Conservation (phyloP, 2,888 invertebrate species). For the Phortica okadai region DNA sequence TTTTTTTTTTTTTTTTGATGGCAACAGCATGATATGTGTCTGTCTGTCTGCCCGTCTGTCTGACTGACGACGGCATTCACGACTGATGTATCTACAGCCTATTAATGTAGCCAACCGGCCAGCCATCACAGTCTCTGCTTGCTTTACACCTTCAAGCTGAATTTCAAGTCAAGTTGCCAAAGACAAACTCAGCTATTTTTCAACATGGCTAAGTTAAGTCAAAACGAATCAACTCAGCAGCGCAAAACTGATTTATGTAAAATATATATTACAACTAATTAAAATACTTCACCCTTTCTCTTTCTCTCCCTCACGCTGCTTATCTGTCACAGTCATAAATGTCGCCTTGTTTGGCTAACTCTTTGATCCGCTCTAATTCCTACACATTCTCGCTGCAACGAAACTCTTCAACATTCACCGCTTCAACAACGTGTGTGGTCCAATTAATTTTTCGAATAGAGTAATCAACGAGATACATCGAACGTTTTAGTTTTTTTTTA, state of each 20-base stretch:
- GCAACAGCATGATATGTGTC: constrained; percentile 21
- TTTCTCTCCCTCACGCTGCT: constrained; percentile 1
- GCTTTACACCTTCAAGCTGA: constrained; percentile 35
- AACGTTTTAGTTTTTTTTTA: background rate
- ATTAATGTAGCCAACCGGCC: too few relatives aligned
- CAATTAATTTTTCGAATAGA: constrained; percentile 66
- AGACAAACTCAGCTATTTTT: too few relatives aligned
- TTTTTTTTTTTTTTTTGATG: constrained; percentile 20
- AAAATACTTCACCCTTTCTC: background rate
- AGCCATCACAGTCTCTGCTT: background rate
- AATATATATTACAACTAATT: background rate
- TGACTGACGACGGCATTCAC: constrained; percentile 33
- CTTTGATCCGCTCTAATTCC: constrained; percentile 12
- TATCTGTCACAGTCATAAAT: constrained; percentile 24
- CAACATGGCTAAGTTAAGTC: background rate
- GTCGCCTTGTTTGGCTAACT: constrained; percentile 16
- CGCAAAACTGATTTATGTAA: background rate
- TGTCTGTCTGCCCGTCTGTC: constrained; percentile 15
- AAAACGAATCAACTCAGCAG: background rate
- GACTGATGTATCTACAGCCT: too few relatives aligned
- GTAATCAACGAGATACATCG: constrained; percentile 65
- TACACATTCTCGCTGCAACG: background rate
- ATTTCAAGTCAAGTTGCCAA: constrained; percentile 1
- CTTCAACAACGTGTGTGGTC: constrained; percentile 60
- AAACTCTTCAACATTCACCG: background rate